Evolutionary conservation across 2,113 vertebrate genomes (phyloP).

Genomic region (Rhinoderma darwinii): DNA sequence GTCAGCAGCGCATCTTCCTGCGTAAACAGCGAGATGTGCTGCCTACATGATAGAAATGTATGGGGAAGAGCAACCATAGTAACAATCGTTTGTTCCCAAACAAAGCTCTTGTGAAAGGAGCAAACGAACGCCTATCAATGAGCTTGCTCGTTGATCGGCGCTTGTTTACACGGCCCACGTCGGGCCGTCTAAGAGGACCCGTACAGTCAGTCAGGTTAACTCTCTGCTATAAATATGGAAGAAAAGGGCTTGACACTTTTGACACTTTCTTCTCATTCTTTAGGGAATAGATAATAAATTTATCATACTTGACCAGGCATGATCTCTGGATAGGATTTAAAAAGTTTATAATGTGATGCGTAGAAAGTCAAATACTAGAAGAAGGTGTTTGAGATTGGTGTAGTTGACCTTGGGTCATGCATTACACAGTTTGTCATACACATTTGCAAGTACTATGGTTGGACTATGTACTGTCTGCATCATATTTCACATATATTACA

Average conservation of each 20-base stretch:
- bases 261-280: background rate
- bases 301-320: background rate
- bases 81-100: too few species aligned
- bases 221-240: background rate
- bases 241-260: background rate
- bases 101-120: too few species aligned
- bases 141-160: too few species aligned
- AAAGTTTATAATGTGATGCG: background rate
- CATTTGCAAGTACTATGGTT: background rate
- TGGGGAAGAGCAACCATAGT: too few species aligned
- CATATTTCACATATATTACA: too few species aligned
- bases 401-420: background rate
- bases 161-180: too few species aligned
- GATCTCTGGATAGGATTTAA: background rate
- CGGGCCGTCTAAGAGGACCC: too few species aligned
- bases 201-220: too few species aligned
- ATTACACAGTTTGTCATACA: background rate
- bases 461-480: background rate
- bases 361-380: background rate
- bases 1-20: too few species aligned
- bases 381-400: background rate
- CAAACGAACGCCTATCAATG: too few species aligned
- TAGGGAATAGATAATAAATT: background rate
- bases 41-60: too few species aligned
- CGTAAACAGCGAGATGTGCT: too few species aligned